phyloP scores from a whole-genome alignment of 2,113 vertebrate genomes.

The Xiphorhynchus elegans region DNA sequence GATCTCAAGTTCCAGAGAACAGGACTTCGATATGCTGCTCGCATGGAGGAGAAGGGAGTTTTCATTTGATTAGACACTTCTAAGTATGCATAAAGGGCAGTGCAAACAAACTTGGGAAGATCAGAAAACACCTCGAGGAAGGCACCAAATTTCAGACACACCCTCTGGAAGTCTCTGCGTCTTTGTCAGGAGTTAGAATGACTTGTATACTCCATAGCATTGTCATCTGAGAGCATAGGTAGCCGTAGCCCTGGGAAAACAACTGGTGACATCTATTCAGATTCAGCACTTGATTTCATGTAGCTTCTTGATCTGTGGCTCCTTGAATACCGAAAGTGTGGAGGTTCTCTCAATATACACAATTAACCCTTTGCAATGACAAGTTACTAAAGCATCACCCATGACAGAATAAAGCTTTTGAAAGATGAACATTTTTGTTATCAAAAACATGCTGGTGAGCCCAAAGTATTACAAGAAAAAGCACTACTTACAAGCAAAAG shows the following conservation, averaged over 20 bases:
- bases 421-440: neutral
- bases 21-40: neutral
- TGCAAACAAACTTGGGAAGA: neutral
- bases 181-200: neutral
- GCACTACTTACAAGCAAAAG: neutral
- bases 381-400: neutral
- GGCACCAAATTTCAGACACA: neutral
- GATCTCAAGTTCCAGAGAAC: neutral
- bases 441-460: neutral
- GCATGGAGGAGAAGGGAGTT: neutral
- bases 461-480: neutral
- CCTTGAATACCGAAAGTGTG: neutral
- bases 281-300: neutral
- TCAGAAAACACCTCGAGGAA: neutral
- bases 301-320: neutral
- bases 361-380: neutral
- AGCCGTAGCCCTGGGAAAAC: neutral
- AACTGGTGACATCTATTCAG: neutral
- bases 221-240: neutral
- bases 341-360: neutral
- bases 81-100: neutral
- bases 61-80: neutral
- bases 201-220: neutral
- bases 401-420: neutral
- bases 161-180: neutral